Evolutionary conservation across 2,113 vertebrate species (phyloP).

Genomic region (Tauraco erythrolophus): DNA sequence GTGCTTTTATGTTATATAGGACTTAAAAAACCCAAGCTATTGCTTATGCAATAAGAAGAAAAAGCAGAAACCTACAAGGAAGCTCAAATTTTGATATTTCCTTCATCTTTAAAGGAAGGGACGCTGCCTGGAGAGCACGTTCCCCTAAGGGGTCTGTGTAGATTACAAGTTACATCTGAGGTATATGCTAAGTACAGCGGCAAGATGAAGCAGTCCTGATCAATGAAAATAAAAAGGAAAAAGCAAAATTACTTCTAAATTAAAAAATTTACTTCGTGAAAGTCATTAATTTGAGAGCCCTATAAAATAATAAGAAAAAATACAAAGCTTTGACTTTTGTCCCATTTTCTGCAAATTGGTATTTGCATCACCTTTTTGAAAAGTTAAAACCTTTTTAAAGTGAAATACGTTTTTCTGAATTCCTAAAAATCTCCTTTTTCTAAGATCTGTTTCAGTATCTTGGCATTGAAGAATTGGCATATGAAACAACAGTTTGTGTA

Average conservation of each 20-base stretch:
- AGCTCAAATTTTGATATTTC: background rate
- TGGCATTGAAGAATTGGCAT: rapidly evolving
- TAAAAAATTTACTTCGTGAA: background rate
- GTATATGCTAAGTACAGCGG: background rate
- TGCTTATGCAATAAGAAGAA: background rate
- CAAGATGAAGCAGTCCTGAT: background rate
- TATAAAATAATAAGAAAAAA: background rate
- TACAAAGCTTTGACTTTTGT: background rate
- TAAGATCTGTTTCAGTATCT: background rate
- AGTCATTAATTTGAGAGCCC: background rate
- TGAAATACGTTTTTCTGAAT: background rate
- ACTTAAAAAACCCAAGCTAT: background rate
- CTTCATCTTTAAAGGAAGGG: background rate
- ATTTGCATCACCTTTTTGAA: background rate
- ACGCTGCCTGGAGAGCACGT: background rate
- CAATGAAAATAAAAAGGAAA: background rate
- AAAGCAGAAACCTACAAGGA: background rate
- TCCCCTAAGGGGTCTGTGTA: background rate
- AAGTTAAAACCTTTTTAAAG: background rate
- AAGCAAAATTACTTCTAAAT: background rate
- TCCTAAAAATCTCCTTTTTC: background rate
- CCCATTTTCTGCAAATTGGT: background rate
- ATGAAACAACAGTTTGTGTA: background rate
- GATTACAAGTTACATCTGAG: background rate
- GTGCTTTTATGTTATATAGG: background rate